A percentile compares a stretch with the other conserved stretches of the same genome.
Conservation (phyloP, 2,113 vertebrate genomes). For the Ia io region DNA sequence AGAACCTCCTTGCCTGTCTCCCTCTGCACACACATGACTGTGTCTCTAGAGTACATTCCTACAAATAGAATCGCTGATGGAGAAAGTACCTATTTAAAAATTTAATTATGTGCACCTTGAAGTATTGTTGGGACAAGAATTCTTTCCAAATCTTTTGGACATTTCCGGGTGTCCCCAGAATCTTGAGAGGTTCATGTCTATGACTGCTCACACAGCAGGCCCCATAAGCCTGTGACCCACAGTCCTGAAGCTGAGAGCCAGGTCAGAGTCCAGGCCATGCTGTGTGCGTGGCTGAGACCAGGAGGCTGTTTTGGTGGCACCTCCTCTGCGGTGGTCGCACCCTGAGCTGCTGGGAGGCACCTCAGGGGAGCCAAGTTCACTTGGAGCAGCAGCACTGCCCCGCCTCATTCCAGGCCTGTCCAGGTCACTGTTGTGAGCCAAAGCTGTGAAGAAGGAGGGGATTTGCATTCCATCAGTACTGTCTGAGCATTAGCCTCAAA, state of each 20-base stretch:
- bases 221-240: background rate
- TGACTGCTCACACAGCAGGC: background rate
- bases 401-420: background rate
- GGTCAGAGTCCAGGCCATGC: background rate
- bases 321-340: background rate
- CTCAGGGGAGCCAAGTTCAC: background rate
- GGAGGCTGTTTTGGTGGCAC: background rate
- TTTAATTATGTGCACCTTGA: background rate
- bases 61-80: background rate
- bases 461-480: background rate
- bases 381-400: background rate
- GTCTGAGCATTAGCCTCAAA: background rate
- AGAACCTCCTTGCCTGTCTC: background rate
- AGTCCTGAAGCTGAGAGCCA: background rate
- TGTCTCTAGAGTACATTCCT: background rate
- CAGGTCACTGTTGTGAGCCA: background rate
- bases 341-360: background rate
- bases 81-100: background rate
- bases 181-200: background rate
- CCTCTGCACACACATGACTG: background rate
- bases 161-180: background rate
- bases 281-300: background rate
- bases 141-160: constrained; percentile 2
- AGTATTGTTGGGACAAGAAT: background rate
- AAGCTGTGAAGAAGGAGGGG: background rate